A percentile compares a stretch with the other conserved stretches of the same genome.
Evolutionary conservation across 2,888 invertebrate genomes (phyloP).

Genomic region (Agonopterix alstromeriana): DNA sequence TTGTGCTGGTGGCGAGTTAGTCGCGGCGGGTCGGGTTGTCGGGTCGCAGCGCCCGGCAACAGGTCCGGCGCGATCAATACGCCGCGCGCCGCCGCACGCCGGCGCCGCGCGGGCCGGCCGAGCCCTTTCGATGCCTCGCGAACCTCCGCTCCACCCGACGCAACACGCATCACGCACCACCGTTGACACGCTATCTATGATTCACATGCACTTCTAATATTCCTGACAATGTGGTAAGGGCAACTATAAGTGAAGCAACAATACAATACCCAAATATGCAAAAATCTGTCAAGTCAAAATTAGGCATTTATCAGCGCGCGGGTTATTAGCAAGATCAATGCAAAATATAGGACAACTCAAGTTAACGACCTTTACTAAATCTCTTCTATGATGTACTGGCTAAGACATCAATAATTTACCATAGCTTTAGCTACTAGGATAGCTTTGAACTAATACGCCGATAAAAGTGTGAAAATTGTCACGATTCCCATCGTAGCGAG

Average conservation of each 20-base stretch:
- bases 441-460: too few relatives aligned
- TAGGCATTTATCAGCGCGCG: too few relatives aligned
- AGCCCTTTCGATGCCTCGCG: neutral
- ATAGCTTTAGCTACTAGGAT: too few relatives aligned
- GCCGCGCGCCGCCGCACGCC: conserved; percentile 35
- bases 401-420: too few relatives aligned
- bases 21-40: conserved; percentile 4
- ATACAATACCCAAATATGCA: too few relatives aligned
- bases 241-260: too few relatives aligned
- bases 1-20: neutral
- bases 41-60: conserved; percentile 63
- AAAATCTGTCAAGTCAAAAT: too few relatives aligned
- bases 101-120: conserved; percentile 1
- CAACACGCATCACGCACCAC: neutral
- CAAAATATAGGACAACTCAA: too few relatives aligned
- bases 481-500: neutral
- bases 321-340: too few relatives aligned
- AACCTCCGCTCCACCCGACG: neutral
- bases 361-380: too few relatives aligned
- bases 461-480: too few relatives aligned
- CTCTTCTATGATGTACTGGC: too few relatives aligned
- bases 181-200: neutral
- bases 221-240: neutral
- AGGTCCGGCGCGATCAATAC: conserved; percentile 71
- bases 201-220: neutral